Percentiles rank a stretch among this genome's conserved stretches.
These are phyloP conservation scores for Scelioninae gen. 2 DNA, from an alignment of 2,888 invertebrate species.

Conservation along the genomic window DNA sequence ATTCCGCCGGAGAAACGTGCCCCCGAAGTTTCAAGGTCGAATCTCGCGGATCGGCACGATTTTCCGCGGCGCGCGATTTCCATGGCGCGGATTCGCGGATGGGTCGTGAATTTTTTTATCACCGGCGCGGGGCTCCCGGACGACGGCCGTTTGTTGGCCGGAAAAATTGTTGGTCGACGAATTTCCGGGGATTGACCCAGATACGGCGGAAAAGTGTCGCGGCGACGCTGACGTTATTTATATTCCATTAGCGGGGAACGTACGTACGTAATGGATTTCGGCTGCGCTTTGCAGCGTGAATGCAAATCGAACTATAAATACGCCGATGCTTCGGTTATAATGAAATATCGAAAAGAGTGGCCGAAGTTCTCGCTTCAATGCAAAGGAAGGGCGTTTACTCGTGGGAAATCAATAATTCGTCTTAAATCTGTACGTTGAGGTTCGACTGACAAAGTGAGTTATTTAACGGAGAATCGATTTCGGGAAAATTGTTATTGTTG, in stretches of 20 bases:
- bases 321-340: too few species aligned
- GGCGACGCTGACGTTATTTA: slow-evolving; percentile 13
- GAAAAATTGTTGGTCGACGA: neutral
- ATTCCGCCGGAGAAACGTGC: slow-evolving; percentile 39
- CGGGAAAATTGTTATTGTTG: neutral
- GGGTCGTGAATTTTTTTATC: too few species aligned
- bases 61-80: too few species aligned
- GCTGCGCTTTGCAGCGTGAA: neutral
- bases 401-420: slow-evolving; percentile 33
- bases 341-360: slow-evolving; percentile 34
- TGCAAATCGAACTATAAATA: slow-evolving; percentile 28
- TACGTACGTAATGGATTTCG: slow-evolving; percentile 19
- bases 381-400: neutral
- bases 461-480: neutral
- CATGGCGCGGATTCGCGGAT: too few species aligned
- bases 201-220: slow-evolving; percentile 5
- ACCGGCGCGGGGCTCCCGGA: too few species aligned
- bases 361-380: slow-evolving; percentile 8
- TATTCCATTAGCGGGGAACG: slow-evolving; percentile 23
- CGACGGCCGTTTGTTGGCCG: too few species aligned
- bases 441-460: too few species aligned
- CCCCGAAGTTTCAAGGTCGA: slow-evolving; percentile 37
- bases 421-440: slow-evolving; percentile 32
- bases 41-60: slow-evolving; percentile 46
- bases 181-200: slow-evolving; percentile 13